Evolutionary conservation across 2,113 vertebrate genomes (phyloP).

Genomic region (Anhinga anhinga): DNA sequence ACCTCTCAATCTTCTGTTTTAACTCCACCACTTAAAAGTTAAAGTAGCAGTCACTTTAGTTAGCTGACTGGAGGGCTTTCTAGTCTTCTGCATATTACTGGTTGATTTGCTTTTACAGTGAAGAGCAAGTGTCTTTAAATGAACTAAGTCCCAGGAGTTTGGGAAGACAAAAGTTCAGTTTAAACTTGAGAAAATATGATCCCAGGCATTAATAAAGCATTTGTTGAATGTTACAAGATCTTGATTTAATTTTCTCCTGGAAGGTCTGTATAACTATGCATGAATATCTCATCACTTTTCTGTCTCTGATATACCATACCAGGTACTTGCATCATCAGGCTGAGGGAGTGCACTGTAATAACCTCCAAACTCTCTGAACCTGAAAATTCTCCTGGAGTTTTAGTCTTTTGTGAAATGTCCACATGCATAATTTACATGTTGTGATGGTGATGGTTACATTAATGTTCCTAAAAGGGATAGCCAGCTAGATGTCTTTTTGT

Average conservation of each 20-base stretch:
- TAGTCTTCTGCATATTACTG: not conserved
- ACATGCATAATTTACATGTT: not conserved
- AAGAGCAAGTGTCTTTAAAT: not conserved
- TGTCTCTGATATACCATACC: not conserved
- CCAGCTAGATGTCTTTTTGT: not conserved
- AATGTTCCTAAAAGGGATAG: not conserved
- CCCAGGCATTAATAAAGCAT: conserved; percentile 35
- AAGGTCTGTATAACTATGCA: not conserved
- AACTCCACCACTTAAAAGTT: not conserved
- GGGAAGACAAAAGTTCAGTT: not conserved
- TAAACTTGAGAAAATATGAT: conserved; percentile 15
- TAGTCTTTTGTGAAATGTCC: not conserved
- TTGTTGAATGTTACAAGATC: not conserved
- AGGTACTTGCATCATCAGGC: not conserved
- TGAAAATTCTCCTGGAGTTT: not conserved
- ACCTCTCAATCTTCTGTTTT: not conserved
- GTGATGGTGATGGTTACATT: not conserved
- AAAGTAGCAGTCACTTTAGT: not conserved
- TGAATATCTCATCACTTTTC: not conserved
- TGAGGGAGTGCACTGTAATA: not conserved
- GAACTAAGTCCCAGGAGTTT: not conserved
- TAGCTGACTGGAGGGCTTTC: not conserved
- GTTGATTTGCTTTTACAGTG: not conserved
- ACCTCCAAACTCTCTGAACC: not conserved
- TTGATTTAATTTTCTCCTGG: conserved; percentile 10